Percentiles rank a stretch among this genome's conserved stretches.
Evolutionary conservation across 2,113 vertebrate genomes (phyloP).

Genomic region (Hystrix cristata): DNA sequence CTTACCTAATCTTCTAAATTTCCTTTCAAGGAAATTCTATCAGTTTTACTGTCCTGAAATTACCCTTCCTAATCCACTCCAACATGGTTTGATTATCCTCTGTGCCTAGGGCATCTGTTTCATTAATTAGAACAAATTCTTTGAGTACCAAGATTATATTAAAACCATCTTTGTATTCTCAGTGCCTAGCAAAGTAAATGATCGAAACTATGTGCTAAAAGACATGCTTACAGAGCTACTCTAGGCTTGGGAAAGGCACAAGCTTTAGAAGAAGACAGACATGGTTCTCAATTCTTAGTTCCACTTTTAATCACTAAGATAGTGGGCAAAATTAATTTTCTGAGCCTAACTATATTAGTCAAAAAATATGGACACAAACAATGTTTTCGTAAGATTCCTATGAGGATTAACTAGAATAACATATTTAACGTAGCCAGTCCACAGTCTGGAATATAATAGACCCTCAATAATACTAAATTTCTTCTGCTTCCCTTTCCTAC

Average conservation of each 20-base stretch:
- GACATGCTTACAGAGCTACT: not conserved
- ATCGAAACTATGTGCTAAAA: conserved; percentile 45
- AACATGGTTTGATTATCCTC: not conserved
- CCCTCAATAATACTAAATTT: not conserved
- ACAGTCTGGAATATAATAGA: not conserved
- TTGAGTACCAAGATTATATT: not conserved
- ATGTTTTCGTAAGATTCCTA: not conserved
- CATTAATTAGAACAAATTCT: conserved; percentile 25
- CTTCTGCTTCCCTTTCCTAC: not conserved
- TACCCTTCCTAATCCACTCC: not conserved
- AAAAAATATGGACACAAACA: conserved; percentile 43
- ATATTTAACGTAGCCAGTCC: not conserved
- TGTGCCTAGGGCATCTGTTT: not conserved
- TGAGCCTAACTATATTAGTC: not conserved
- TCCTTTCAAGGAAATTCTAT: conserved; percentile 23
- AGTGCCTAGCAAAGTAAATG: not conserved
- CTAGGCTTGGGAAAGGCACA: not conserved
- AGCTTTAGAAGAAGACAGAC: not conserved
- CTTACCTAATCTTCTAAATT: not conserved
- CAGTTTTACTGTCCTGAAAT: conserved; percentile 31
- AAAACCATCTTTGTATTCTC: conserved; percentile 27
- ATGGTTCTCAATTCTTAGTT: conserved; percentile 17
- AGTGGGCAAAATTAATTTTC: conserved; percentile 26
- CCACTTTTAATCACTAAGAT: not conserved
- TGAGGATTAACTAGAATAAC: conserved; percentile 45